A percentile compares a stretch with the other conserved stretches of the same genome.
Evolutionary conservation across 2,113 vertebrate genomes (phyloP).

Genomic region (Sinocyclocheilus anophthalmus): DNA sequence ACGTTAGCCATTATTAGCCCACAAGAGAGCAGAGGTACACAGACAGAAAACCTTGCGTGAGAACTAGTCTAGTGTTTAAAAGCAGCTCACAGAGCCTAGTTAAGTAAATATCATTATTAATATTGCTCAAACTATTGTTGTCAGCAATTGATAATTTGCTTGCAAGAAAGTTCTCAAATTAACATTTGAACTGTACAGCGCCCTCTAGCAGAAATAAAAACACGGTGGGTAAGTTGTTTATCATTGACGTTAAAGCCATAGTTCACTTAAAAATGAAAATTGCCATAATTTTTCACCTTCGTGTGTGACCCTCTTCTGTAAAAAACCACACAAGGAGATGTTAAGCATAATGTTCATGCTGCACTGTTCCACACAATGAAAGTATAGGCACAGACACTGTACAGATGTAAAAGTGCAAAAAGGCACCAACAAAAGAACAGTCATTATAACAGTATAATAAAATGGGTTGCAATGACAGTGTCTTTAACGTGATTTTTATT

Average conservation of each 20-base stretch:
- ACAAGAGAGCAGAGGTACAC: constrained; percentile 63
- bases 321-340: too few relatives aligned
- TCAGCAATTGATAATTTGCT: background rate
- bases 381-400: too few relatives aligned
- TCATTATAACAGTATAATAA: background rate
- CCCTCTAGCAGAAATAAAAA: background rate
- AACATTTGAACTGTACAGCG: background rate
- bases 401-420: too few relatives aligned
- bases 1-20: constrained; percentile 47
- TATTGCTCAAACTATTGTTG: too few relatives aligned
- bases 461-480: background rate
- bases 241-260: background rate
- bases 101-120: background rate
- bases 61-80: background rate
- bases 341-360: background rate
- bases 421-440: too few relatives aligned
- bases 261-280: background rate
- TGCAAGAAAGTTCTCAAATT: background rate
- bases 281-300: background rate
- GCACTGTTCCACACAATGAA: too few relatives aligned
- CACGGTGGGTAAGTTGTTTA: background rate
- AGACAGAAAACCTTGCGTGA: background rate
- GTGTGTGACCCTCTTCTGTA: too few relatives aligned
- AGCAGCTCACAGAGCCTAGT: background rate
- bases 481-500: constrained; percentile 73